These are phyloP conservation scores for Cerastis rubricosa DNA, from an alignment of 2,888 invertebrate species.

Conservation along the genomic window DNA sequence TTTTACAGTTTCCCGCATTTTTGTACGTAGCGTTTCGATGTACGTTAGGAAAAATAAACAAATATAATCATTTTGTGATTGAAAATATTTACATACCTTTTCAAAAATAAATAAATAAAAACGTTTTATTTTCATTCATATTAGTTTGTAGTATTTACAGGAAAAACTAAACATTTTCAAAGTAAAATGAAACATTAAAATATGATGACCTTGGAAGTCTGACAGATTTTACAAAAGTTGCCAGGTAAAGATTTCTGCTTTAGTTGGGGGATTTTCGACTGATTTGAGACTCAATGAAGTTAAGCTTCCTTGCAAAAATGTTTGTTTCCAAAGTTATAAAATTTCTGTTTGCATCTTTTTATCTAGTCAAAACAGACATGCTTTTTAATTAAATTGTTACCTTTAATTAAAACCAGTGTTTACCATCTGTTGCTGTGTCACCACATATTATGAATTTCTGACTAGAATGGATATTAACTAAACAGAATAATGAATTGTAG, in stretches of 20 bases:
- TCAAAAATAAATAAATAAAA: background rate
- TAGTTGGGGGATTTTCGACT: conserved; percentile 19
- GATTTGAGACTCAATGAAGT: background rate
- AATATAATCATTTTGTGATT: background rate
- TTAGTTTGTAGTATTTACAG: too few relatives aligned
- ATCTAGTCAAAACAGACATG: background rate
- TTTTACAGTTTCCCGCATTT: conserved; percentile 2
- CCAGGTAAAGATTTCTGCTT: conserved; percentile 11
- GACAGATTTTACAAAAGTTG: conserved; percentile 56
- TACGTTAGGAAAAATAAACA: background rate
- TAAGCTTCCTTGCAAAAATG: background rate
- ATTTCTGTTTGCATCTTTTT: background rate
- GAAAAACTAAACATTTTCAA: background rate
- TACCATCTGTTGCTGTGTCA: background rate
- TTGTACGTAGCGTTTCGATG: conserved; percentile 7
- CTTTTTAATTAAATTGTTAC: background rate
- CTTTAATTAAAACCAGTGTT: background rate
- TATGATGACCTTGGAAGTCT: conserved; percentile 68
- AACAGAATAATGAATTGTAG: background rate
- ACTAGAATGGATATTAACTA: background rate
- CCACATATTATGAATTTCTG: background rate
- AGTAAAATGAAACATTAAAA: conserved; percentile 60
- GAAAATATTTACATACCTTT: background rate
- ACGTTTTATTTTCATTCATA: background rate
- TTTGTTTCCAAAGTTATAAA: background rate